Evolutionary conservation across 2,113 vertebrate genomes (phyloP), one percentile per base, ranked within the genome.

Genomic region (Hydropotes inermis): DNA sequence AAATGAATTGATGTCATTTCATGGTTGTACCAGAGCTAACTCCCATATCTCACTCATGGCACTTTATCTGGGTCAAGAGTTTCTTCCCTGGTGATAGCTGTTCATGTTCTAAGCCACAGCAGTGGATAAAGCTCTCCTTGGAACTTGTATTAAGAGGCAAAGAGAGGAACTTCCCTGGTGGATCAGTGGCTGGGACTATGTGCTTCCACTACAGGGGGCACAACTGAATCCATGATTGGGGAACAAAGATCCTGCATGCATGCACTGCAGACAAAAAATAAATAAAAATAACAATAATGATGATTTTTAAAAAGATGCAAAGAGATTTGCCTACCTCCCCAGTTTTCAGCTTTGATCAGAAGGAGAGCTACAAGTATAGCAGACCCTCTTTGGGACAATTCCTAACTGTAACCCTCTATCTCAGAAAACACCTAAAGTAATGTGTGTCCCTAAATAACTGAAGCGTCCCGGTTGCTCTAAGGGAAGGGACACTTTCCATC

Each of bases 261-360:
- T 0, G n/a, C 4, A 19, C 64, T 70, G 9, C 64, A 21, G 16
- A 17, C n/a, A 5, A 36, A 21, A 36, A 67, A 1, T 9, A 36
- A 23, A 23, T 7, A 23, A 54, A 54, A 36, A 36, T 9, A 11
- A 21, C 2, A 3, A 36, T 54, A 6, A 54, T 11, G n/a, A 12
- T 36, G 64, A 36, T 36, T 11, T n/a, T 39, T 70, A 0, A 12
- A 39, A 70, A 39, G n/a, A 36, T 33, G 2, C 43, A 89, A 14
- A 79, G 50, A 79, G 58, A 70, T 39, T 3, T 23, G 67, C 67
- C 67, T n/a, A 23, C n/a, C 17, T 70, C n/a, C n/a, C 19, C 9
- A 39, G 0, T 23, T 70, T 23, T 70, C 67, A 70, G n/a, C 67
- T 39, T 70, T 23, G 67, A 70, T n/a, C 19, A 23, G 67, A 74